Conservation (phyloP, 2,113 vertebrate genomes). For the Eira barbara region DNA sequence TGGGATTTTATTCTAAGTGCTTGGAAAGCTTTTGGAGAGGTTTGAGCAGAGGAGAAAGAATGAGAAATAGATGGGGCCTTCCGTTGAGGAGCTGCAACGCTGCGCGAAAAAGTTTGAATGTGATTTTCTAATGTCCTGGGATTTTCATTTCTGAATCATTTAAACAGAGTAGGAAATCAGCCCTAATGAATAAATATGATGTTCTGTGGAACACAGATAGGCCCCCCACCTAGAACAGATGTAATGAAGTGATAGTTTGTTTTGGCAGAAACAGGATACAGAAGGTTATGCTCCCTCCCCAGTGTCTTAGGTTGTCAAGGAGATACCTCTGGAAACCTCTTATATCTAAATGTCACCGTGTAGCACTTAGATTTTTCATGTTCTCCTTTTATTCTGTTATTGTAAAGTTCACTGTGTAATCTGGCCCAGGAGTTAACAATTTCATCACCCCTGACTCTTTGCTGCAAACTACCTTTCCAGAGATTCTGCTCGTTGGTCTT, state of each 20-base stretch:
- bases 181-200: conserved; percentile 31
- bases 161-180: not conserved
- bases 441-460: conserved; percentile 9
- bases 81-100: not conserved
- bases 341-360: conserved; percentile 55
- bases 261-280: conserved; percentile 41
- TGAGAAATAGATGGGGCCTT: not conserved
- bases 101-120: not conserved
- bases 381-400: conserved; percentile 55
- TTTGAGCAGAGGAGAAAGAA: not conserved
- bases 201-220: not conserved
- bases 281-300: conserved; percentile 25
- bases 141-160: conserved; percentile 41
- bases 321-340: conserved; percentile 59
- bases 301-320: conserved; percentile 64
- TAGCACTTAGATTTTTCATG: conserved; percentile 54
- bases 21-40: not conserved
- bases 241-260: conserved; percentile 33
- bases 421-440: conserved; percentile 40
- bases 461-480: not conserved
- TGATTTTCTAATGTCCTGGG: not conserved
- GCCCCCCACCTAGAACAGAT: not conserved
- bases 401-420: conserved; percentile 49
- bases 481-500: not conserved
- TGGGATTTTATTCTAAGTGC: not conserved